These are phyloP conservation scores for Dione juno DNA, from an alignment of 2,888 invertebrate species.

Conservation along the genomic window DNA sequence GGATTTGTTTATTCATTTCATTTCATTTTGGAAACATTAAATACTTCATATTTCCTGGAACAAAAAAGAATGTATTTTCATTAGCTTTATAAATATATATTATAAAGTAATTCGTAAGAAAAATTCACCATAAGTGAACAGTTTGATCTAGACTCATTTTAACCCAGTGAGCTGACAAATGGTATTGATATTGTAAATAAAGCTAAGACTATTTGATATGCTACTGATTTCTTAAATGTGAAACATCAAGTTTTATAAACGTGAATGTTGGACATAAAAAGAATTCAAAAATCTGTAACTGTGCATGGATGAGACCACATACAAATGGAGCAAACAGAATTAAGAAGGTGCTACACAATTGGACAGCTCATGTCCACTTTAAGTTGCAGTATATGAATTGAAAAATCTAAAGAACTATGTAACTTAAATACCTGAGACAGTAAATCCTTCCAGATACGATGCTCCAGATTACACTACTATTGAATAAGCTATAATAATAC, in stretches of 20 bases:
- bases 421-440: too few species aligned
- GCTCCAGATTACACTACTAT: too few species aligned
- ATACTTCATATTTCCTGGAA: background rate
- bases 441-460: too few species aligned
- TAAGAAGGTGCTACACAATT: too few species aligned
- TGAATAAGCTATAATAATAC: too few species aligned
- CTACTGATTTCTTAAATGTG: background rate
- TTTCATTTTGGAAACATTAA: background rate
- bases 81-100: background rate
- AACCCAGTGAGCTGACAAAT: constrained; percentile 48
- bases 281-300: background rate
- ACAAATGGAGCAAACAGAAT: too few species aligned
- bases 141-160: background rate
- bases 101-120: background rate
- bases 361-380: too few species aligned
- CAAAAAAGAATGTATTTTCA: background rate
- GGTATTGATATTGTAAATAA: background rate
- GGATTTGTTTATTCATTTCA: background rate
- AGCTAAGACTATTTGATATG: background rate
- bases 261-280: background rate
- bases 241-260: background rate
- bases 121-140: constrained; percentile 2
- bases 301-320: too few species aligned
- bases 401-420: too few species aligned
- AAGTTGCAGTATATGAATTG: too few species aligned